Evolutionary conservation across 2,797 vertebrate genomes (phyloP), one percentile per base, ranked within the genome.

Genomic region (Coreius guichenoti): DNA sequence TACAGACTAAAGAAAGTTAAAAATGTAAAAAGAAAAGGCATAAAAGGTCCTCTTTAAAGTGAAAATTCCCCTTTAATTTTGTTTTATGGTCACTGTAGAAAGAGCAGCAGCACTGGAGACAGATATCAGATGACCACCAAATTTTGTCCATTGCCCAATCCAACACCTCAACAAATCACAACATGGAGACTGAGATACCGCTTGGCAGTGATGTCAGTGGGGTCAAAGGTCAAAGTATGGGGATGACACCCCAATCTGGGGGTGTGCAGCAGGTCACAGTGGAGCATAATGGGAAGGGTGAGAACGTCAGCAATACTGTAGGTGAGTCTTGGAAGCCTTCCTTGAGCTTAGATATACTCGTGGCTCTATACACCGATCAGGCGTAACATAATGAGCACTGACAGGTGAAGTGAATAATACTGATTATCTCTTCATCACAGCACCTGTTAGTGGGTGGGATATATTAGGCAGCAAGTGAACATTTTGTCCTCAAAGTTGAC

Each of bases 301-400:
- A 91, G 29, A 88, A 86, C 4, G 72, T 92, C 86, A 91, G 51
- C 86, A 92, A 88, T 82, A 93, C 86, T 81, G 84, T 89, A 54
- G 86, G 93, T 90, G 86, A 77, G 89, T 80, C 5, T 17, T 39
- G 12, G 33, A 58, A 16, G 33, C 12, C 12, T 7, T 63, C n/a
- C 61, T 17, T 31, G 12, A 65, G 23, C n/a, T 29, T 29, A 29
- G 26, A 43, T 43, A 9, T 43, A 9, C 39, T 43, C 39, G 2
- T 11, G 8, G 39, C 39, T 43, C 39, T 43, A 11, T 43, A 43
- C 8, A 43, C 1, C 39, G 39, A 43, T 43, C 39, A 11, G 39
- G 39, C 39, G 11, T 43, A 43, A 43, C 39, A 43, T 43, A 43
- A 43, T 43, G 39, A 43, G 8, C 39, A 11, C 39, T 43, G 39